Evolutionary conservation across 2,797 vertebrate species (phyloP), one percentile per base, ranked within the genome.

Genomic region (Falco rusticolus): DNA sequence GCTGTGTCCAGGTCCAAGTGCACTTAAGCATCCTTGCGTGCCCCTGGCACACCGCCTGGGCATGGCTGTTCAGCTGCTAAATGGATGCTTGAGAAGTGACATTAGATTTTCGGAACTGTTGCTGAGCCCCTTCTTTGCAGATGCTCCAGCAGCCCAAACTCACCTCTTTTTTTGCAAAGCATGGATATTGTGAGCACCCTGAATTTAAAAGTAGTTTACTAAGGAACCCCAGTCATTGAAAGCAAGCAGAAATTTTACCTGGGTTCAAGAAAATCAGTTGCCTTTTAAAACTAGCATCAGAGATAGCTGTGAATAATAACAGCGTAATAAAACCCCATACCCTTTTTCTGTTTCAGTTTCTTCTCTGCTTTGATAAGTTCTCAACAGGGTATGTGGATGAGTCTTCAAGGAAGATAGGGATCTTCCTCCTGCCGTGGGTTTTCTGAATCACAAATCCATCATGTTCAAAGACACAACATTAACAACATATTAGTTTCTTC

Each of bases 1-100:
- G 48, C 48, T 85, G 16, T 51, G 26, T 33, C 47, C 26, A 45
- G 31, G 19, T 51, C 69, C 47, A 31, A 16, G 21, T 11, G 16
- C 53, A 9, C 47, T 63, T 68, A 54, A 64, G 25, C 59, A 75
- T n/a, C 60, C 51, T 39, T 37, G 8, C 33, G 5, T 25, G 31
- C 3, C 26, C n/a, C 71, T 87, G 89, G 75, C 63, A 71, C 1
- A 2, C 34, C 1, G 10, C 45, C 63, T 1, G 4, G 61, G 25
- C 54, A 76, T 0, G 0, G 24, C 12, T 75, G 13, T n/a, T 84
- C n/a, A 4, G 2, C 39, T 0, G 1, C 83, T 37, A 90, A 63
- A 39, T 13, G n/a, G 57, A 53, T 64, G 66, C 48, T 82, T 4
- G 7, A 1, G 20, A 70, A 65, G 17, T 0, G 1, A 22, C n/a